Conservation (phyloP, 2,797 vertebrate species). For the Pangasius mekongensis region DNA sequence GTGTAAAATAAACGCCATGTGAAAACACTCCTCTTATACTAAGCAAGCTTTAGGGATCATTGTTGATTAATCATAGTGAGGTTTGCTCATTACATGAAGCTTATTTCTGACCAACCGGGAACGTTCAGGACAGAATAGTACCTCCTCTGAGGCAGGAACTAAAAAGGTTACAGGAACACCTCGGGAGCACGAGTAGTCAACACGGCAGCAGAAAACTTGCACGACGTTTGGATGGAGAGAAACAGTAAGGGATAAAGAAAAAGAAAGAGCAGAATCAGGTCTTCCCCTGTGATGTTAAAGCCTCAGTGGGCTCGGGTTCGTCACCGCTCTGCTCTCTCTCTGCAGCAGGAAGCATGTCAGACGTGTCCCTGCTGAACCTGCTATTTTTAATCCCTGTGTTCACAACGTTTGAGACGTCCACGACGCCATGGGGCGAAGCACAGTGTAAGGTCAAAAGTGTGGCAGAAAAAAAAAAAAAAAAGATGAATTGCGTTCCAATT, state of each 20-base stretch:
- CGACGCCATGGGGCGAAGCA: slow-evolving; percentile 41
- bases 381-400: slow-evolving; percentile 55
- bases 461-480: slow-evolving; percentile 16
- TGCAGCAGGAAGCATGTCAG: slow-evolving; percentile 48
- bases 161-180: neutral
- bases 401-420: neutral
- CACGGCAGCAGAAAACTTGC: neutral
- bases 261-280: slow-evolving; percentile 2
- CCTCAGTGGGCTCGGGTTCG: slow-evolving; percentile 40
- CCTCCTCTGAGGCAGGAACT: neutral
- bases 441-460: slow-evolving; percentile 51
- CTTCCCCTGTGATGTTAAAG: slow-evolving; percentile 15
- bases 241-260: neutral
- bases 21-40: neutral
- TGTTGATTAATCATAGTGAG: neutral
- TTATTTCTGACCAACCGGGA: neutral
- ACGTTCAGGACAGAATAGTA: neutral
- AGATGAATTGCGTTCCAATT: slow-evolving; percentile 15
- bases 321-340: slow-evolving; percentile 17
- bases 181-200: neutral
- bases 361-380: slow-evolving; percentile 42
- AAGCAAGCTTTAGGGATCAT: neutral
- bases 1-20: neutral
- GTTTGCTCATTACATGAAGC: neutral
- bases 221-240: neutral